Conservation (phyloP, 2,888 invertebrate species). For the Eumerus sabulonum region DNA sequence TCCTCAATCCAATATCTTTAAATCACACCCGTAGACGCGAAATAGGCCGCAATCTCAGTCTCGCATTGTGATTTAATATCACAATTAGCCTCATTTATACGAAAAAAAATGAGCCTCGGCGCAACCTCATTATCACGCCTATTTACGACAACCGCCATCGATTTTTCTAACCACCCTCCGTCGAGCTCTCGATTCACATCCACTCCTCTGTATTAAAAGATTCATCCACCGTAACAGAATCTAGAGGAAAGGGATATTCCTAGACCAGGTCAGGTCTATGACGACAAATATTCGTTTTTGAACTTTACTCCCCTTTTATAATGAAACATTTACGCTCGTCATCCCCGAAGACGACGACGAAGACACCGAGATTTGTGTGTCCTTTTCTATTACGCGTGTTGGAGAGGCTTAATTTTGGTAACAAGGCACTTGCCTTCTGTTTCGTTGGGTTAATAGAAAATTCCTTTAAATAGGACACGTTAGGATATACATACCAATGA, state of each 20-base stretch:
- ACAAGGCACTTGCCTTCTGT: slow-evolving; percentile 63
- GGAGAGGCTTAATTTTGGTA: slow-evolving; percentile 37
- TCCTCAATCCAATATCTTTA: too few species aligned
- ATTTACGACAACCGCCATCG: too few species aligned
- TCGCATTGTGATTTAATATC: too few species aligned
- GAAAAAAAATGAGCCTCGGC: too few species aligned
- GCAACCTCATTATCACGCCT: too few species aligned
- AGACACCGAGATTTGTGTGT: slow-evolving; percentile 24
- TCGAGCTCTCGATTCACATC: too few species aligned
- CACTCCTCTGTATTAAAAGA: slow-evolving; percentile 8
- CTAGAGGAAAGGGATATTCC: slow-evolving; percentile 7
- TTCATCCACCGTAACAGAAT: background rate
- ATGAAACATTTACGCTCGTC: slow-evolving; percentile 18
- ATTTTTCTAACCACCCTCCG: too few species aligned
- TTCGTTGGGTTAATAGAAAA: slow-evolving; percentile 55
- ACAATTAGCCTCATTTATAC: too few species aligned
- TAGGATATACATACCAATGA: slow-evolving; percentile 41
- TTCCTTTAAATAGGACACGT: slow-evolving; percentile 22
- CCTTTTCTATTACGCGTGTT: background rate
- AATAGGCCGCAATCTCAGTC: too few species aligned
- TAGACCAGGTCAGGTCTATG: background rate
- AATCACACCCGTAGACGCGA: too few species aligned
- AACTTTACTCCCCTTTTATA: background rate
- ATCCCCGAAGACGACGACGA: slow-evolving; percentile 17
- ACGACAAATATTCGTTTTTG: background rate